These are phyloP conservation scores for Melanostigma gelatinosum DNA, from an alignment of 2,113 vertebrate species.

Conservation along the genomic window DNA sequence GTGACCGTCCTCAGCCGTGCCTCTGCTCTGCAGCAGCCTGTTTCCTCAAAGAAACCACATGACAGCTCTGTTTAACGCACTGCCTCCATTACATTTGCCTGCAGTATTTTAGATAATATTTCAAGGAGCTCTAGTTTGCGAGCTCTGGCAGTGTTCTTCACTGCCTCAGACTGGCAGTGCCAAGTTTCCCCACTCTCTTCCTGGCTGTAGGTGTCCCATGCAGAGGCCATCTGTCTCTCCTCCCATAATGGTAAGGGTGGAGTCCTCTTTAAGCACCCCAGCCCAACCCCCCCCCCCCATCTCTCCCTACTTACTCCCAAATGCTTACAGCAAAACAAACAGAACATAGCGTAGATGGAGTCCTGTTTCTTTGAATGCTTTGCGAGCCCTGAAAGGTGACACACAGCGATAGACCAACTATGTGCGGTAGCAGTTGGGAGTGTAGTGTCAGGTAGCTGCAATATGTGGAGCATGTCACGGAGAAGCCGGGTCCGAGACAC, in stretches of 20 bases:
- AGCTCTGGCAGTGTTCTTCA: conserved; percentile 65
- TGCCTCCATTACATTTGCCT: conserved; percentile 64
- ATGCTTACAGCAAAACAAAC: conserved; percentile 78
- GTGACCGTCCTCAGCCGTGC: conserved; percentile 30
- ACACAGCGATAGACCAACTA: conserved; percentile 46
- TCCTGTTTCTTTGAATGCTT: conserved; percentile 70
- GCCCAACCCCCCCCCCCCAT: conserved; percentile 26
- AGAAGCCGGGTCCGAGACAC: conserved; percentile 60
- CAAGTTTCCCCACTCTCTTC: conserved; percentile 72
- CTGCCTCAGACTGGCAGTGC: conserved; percentile 52
- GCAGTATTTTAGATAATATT: conserved; percentile 69
- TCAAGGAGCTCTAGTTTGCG: conserved; percentile 60
- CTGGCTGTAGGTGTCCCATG: conserved; percentile 79
- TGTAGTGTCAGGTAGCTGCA: conserved; percentile 70
- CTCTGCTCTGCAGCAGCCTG: conserved; percentile 22
- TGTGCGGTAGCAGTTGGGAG: conserved; percentile 63
- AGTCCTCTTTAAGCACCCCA: conserved; percentile 59
- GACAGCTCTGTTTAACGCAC: conserved; percentile 60
- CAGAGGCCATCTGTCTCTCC: conserved; percentile 81
- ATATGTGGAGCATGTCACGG: conserved; percentile 61
- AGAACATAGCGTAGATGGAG: conserved; percentile 56
- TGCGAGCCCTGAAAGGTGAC: conserved; percentile 67
- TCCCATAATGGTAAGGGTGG: conserved; percentile 74
- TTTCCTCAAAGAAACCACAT: conserved; percentile 47
- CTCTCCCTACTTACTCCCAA: conserved; percentile 53